Base-by-base conservation (phyloP, 2,113 vertebrate species). In the Austrofundulus limnaeus region DNA sequence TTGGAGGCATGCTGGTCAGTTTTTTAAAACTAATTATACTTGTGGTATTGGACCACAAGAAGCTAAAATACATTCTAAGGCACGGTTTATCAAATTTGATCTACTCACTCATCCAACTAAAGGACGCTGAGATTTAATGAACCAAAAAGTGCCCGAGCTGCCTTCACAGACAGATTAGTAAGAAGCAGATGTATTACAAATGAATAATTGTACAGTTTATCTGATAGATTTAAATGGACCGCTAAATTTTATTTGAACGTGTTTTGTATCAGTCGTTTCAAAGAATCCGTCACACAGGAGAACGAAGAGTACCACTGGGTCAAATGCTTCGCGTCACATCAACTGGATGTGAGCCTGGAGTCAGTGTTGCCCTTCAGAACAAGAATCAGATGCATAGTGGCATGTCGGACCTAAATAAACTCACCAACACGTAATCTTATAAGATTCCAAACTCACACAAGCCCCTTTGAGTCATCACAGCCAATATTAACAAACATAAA, bases 311-410 rank as follows among this genome's bases (percentile, higher is more conserved):
- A 25, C 57, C 49, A 17, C 8, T 62, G 59, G 72, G 68, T 72
- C 49, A 73, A 70, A 72, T 16, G 56, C 14, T 78, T 78, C 52
- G 31, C 65, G 70, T 76, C 51, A 50, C 62, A 77, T 86, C 75
- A 72, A 78, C 38, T 61, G 50, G 64, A 75, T 42, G 39, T 49
- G 21, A 70, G 59, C 69, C 66, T 39, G 42, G 14, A 65, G 76
- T 76, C 63, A 60, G 17, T 23, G 55, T 60, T 76, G 58, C 58
- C 75, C 80, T 78, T 79, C 61, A 61, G 5, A 70, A 37, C 34
- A 5, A 51, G 2, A n/a, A 43, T 51, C 37, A 47, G 68, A 67
- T 17, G 16, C 42, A 63, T 46, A n/a, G n/a, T n/a, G 52, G 48
- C 66, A 61, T 43, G 48, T 68, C 73, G 38, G 49, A 41, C 42